phyloP scores from a whole-genome alignment of 92 coral and sea anemone genomes.

The Meandrina meandrites region DNA sequence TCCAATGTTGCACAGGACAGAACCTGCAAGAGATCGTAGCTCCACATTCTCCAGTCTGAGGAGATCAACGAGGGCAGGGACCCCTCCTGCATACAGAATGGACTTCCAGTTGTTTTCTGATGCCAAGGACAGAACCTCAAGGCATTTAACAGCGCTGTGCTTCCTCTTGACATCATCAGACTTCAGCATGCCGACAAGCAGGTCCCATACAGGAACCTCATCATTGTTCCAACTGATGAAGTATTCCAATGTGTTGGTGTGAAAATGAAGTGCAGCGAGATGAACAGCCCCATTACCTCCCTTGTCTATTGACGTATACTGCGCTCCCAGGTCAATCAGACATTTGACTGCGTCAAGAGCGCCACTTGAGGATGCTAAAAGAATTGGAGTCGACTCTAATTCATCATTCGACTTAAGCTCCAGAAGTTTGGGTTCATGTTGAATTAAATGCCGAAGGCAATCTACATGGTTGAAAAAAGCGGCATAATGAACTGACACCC shows the following conservation, averaged over 20 bases:
- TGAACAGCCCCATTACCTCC: slow-evolving; percentile 83
- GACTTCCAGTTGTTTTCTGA: slow-evolving; percentile 91
- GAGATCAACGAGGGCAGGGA: slow-evolving; percentile 85
- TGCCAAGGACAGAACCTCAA: slow-evolving; percentile 89
- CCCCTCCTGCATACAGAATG: slow-evolving; percentile 83
- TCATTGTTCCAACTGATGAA: slow-evolving; percentile 81
- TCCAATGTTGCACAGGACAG: slow-evolving; percentile 96
- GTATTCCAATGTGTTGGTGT: slow-evolving; percentile 87
- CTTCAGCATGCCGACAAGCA: slow-evolving; percentile 88
- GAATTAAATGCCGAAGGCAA: slow-evolving; percentile 86
- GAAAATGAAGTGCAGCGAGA: slow-evolving; percentile 86
- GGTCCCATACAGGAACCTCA: slow-evolving; percentile 91
- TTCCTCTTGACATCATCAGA: slow-evolving; percentile 73
- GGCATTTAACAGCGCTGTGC: slow-evolving; percentile 82
- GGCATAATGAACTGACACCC: slow-evolving; percentile 94
- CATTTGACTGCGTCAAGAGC: slow-evolving; percentile 87
- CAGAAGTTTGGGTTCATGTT: slow-evolving; percentile 78
- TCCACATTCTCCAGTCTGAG: slow-evolving; percentile 74
- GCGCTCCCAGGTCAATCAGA: slow-evolving; percentile 77
- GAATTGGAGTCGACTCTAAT: slow-evolving; percentile 82
- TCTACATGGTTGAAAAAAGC: slow-evolving; percentile 92
- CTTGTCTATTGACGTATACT: slow-evolving; percentile 59
- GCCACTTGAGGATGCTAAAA: slow-evolving; percentile 95
- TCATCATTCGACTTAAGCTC: slow-evolving; percentile 79
- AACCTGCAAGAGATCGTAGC: slow-evolving; percentile 83